Base-by-base conservation (phyloP, 2,113 vertebrate genomes). In the Hydropotes inermis region DNA sequence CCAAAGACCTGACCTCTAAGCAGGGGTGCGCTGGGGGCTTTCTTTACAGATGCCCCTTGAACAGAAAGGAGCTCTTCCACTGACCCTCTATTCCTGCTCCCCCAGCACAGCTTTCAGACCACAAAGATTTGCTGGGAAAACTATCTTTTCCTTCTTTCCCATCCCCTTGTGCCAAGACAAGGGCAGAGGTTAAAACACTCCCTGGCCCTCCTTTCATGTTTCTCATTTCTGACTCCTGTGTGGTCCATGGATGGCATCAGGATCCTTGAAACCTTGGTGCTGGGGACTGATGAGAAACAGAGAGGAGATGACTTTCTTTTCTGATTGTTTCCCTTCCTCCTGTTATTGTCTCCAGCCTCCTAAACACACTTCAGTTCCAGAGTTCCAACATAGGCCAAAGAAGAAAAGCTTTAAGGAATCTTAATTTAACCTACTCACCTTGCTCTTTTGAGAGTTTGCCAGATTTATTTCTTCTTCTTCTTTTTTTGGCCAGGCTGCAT, bases 341-440 rank as follows among this genome's bases (percentile, higher is more conserved):
- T 25, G 4, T 47, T 36, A 7, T n/a, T 43, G 11, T 54, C 19
- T 43, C 55, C 30, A 78, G 88, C 12, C 15, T 67, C 43, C 57
- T 78, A n/a, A 76, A 64, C 33, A 67, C n/a, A 83, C 39, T 28
- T 70, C 23, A 67, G 60, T 81, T 76, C 83, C 52, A 13, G 64
- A 82, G 45, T 81, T 64, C 39, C 25, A 50, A 47, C 4, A 17
- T 74, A 82, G 47, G 13, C 7, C 43, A 21, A 79, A 89, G 64
- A 83, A 78, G 70, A 87, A 88, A 67, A 92, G 28, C 15, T 55
- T 84, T 27, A 89, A 79, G 28, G 55, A 54, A 82, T 74, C 23
- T 5, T 86, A 3, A 13, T 45, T 87, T 61, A 45, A 47, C 9
- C 28, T 79, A 11, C 50, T 86, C 12, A 58, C 33, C 64, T 76